Evolutionary conservation across 30 jellyfish, hydroid and myxozoan species (phyloP), one percentile per base, ranked within the genome.

Genomic region (Nemopilema nomurai): DNA sequence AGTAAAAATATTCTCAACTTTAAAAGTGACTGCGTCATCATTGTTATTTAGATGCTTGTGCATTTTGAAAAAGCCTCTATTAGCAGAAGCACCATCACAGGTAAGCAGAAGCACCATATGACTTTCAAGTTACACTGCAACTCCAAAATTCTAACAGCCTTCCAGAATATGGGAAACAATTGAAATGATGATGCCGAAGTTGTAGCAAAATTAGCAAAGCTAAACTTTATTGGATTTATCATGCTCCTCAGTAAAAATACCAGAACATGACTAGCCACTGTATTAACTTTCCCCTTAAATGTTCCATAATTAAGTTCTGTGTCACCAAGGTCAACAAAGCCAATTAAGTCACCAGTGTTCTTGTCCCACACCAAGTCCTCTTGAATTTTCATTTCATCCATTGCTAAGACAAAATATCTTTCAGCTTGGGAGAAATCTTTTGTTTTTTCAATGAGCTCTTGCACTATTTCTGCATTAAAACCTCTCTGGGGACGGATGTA

Each of bases 401-500:
- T 24, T 1, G 33, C 41, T 18, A 82, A 62, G 29, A 82, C 75
- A 17, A 68, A 20, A 70, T 27, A 82, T 30, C 69, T 68, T 70
- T 82, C 85, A 69, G 50, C 64, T 21, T 82, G 67, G 21, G 68
- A 32, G 64, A 63, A 67, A 64, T 67, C 53, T 64, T 16, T 28
- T 16, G 65, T 33, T 28, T 28, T 28, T 71, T 71, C 65, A 71
- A 30, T 28, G 22, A 71, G 52, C 41, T 74, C 84, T 30, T 74
- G 49, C 66, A 77, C 66, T 20, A 77, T 52, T 30, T 77, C 77
- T n/a, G 29, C 41, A 77, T 77, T 49, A 18, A 77, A n/a, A n/a
- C 87, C 62, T 52, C 77, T 9, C 88, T 90, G 79, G 21, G 96
- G 92, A 30, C 88, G 67, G 24, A 84, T 85, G 81, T 84, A 84